Base-by-base conservation (phyloP, 1,140 invertebrate genomes). In the Saccostrea cuccullata region DNA sequence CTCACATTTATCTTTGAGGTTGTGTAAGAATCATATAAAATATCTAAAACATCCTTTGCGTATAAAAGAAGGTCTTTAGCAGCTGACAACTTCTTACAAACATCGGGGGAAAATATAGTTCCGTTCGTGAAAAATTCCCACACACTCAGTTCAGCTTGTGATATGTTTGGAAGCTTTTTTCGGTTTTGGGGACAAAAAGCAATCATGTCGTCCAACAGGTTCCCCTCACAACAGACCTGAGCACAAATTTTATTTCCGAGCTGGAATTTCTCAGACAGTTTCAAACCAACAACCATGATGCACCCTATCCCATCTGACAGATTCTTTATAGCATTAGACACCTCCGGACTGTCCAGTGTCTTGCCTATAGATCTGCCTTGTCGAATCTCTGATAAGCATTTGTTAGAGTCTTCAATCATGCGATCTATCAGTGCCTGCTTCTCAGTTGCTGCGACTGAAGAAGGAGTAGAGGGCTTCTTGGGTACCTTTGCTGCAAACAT, bases 41-140 rank as follows among this genome's bases (percentile, higher is more conserved):
- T 8, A 12, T 73, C 70, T 30, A 73, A 26, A 36, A 30, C 30
- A 30, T 73, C 70, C 15, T 73, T 73, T 12, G 26, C 70, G 30
- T 73, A 73, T 30, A 15, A 15, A 30, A 73, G 30, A 4, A 73
- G 26, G 30, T 36, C 70, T 3, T 30, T 36, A 11, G 70, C 11
- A 2, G 23, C 30, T 30, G 70, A 73, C 11, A 55, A 40, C 20
- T 55, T 83, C 55, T 17, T 47, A 55, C 40, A 83, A 13, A 83
- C 12, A 83, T 73, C 82, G 55, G 40, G 20, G 11, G n/a, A 55
- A 55, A 55, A 83, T 83, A 83, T 83, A 55, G 82, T 83, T 23
- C 40, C 40, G 47, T 56, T 23, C 55, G 23, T 83, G 2, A 55
- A 83, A 15, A 55, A 83, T 15, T 11, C 30, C 70, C 70, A 73